Conservation (phyloP, 2,113 vertebrate species). For the Neogobius melanostomus region DNA sequence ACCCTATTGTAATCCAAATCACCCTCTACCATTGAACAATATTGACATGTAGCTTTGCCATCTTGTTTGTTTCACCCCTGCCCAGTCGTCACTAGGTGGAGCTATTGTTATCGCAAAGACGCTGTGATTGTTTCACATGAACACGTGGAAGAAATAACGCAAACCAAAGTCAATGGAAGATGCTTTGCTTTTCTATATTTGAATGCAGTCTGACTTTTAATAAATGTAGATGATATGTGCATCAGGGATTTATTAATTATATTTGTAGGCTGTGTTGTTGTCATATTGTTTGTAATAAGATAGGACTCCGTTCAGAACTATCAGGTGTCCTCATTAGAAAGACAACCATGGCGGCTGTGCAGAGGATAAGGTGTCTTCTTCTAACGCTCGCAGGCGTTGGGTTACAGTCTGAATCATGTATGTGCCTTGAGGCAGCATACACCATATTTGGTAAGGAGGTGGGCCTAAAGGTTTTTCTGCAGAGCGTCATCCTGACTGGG, state of each 20-base stretch:
- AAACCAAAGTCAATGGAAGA: background rate
- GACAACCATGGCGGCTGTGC: constrained; percentile 68
- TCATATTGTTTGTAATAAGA: constrained; percentile 67
- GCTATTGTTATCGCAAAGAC: constrained; percentile 36
- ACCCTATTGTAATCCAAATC: too few species aligned
- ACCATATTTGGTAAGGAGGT: background rate
- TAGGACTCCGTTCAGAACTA: constrained; percentile 41
- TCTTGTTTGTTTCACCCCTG: background rate
- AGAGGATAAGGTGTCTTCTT: constrained; percentile 75
- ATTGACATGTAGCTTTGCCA: background rate
- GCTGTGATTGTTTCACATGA: background rate
- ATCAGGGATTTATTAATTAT: background rate
- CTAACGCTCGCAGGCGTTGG: constrained; percentile 72
- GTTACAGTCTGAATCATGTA: constrained; percentile 77
- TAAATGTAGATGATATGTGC: background rate
- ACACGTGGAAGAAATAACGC: background rate
- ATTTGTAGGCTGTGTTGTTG: constrained; percentile 24
- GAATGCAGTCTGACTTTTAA: too few species aligned
- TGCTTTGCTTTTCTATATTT: background rate
- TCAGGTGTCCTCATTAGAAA: constrained; percentile 80
- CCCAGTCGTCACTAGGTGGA: constrained; percentile 52
- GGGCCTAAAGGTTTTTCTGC: background rate
- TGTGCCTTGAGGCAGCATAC: constrained; percentile 48
- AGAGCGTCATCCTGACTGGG: background rate
- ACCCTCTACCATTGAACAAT: background rate